Conservation (phyloP, 2,113 vertebrate species). For the Pseudopipra pipra region DNA sequence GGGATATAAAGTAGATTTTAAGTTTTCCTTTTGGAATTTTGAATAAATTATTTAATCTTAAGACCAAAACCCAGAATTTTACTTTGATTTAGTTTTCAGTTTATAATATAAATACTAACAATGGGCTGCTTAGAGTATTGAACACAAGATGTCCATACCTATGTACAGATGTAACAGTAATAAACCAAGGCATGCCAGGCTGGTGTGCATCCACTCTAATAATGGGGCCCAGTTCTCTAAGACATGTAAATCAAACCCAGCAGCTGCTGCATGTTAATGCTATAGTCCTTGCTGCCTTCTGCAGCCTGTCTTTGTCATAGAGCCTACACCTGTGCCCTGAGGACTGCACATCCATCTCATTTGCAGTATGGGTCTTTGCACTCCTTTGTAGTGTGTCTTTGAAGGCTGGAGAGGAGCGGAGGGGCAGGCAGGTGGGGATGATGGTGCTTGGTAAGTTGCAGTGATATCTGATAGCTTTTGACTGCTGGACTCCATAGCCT, state of each 20-base stretch:
- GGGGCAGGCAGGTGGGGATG: neutral
- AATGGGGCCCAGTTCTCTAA: neutral
- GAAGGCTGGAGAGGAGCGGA: neutral
- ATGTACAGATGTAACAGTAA: neutral
- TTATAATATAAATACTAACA: neutral
- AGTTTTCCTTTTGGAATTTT: neutral
- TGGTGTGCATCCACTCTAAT: neutral
- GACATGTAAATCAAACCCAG: neutral
- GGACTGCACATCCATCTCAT: neutral
- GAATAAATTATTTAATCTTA: neutral
- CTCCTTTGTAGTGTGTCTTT: neutral
- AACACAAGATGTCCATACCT: neutral
- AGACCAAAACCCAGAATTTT: neutral
- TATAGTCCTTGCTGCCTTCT: neutral
- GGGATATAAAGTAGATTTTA: neutral
- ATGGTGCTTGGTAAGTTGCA: neutral
- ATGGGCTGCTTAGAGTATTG: neutral
- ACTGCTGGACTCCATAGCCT: neutral
- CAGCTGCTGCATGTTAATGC: neutral
- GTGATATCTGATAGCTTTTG: neutral
- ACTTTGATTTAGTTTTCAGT: neutral
- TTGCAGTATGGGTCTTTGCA: neutral
- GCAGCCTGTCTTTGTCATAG: neutral
- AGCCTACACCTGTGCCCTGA: neutral
- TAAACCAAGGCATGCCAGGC: neutral